These are phyloP conservation scores for Taenioides sp. DNA, from an alignment of 2,797 vertebrate species.

Conservation along the genomic window DNA sequence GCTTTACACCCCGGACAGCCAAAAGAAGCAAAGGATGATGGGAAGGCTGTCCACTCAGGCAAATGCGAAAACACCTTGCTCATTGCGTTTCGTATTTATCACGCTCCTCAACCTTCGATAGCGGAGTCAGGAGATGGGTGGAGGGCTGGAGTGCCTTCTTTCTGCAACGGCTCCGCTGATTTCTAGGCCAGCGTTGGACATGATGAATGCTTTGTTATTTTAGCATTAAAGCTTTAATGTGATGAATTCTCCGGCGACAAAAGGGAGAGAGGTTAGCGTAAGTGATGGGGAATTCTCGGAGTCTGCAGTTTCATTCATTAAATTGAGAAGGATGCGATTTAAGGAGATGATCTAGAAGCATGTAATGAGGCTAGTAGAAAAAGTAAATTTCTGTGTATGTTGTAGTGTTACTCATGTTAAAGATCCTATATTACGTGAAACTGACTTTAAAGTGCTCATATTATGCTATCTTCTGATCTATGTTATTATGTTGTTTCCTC, in stretches of 20 bases:
- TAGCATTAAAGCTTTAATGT: conserved; percentile 76
- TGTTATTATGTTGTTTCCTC: too few relatives aligned
- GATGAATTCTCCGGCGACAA: conserved; percentile 62
- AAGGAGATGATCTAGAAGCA: background rate
- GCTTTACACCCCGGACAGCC: conserved; percentile 48
- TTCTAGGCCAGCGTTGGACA: conserved; percentile 43
- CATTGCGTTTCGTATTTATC: conserved; percentile 46
- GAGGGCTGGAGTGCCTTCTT: conserved; percentile 28
- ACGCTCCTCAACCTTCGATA: conserved; percentile 35
- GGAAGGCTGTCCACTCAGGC: conserved; percentile 52
- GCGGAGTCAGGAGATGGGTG: conserved; percentile 20
- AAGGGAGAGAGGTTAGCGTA: conserved; percentile 37
- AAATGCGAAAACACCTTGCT: conserved; percentile 49
- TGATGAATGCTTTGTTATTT: conserved; percentile 74
- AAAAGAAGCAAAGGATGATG: conserved; percentile 53
- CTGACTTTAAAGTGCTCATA: too few relatives aligned
- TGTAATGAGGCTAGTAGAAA: conserved; percentile 6
- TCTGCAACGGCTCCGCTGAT: conserved; percentile 41
- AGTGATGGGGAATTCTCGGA: conserved; percentile 29
- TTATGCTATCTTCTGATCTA: too few relatives aligned
- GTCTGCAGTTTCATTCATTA: conserved; percentile 8
- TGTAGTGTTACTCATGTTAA: background rate
- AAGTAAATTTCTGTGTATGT: background rate
- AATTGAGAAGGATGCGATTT: background rate
- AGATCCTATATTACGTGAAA: too few relatives aligned